Evolutionary conservation across 2,888 invertebrate species (phyloP).

Genomic region (Eupithecia pulchellata): DNA sequence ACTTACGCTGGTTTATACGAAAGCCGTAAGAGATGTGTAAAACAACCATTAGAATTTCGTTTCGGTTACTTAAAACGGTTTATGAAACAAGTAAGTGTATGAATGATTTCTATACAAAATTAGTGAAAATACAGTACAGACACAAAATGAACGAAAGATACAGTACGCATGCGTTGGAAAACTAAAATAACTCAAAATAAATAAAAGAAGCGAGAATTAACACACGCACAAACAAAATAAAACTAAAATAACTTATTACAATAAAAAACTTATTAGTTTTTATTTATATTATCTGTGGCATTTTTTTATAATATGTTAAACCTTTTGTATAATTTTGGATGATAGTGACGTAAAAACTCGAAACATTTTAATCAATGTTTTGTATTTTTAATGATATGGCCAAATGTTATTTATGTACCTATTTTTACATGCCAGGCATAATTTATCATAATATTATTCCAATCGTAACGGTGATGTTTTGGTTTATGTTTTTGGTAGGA

Average conservation of each 20-base stretch:
- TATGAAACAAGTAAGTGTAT: neutral
- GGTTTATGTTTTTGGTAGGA: too few species aligned
- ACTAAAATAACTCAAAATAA: constrained; percentile 12
- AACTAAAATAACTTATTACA: neutral
- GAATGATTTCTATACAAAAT: constrained; percentile 20
- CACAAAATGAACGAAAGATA: constrained; percentile 38
- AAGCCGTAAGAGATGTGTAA: neutral
- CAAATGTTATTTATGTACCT: neutral
- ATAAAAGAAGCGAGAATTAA: constrained; percentile 16
- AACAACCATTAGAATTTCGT: neutral
- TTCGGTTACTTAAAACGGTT: neutral
- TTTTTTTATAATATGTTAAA: neutral
- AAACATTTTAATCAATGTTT: neutral
- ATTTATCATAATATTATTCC: too few species aligned
- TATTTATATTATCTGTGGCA: neutral
- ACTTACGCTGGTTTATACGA: neutral
- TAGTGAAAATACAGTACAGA: constrained; percentile 19
- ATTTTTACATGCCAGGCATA: too few species aligned
- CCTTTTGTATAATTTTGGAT: neutral
- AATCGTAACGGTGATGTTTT: too few species aligned
- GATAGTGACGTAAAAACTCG: neutral
- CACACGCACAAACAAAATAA: constrained; percentile 20
- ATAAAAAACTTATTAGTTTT: neutral
- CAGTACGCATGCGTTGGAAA: constrained; percentile 45
- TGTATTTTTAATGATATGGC: neutral